Base-by-base conservation (phyloP, 2,888 invertebrate species). In the Andrena hattorfiana region DNA sequence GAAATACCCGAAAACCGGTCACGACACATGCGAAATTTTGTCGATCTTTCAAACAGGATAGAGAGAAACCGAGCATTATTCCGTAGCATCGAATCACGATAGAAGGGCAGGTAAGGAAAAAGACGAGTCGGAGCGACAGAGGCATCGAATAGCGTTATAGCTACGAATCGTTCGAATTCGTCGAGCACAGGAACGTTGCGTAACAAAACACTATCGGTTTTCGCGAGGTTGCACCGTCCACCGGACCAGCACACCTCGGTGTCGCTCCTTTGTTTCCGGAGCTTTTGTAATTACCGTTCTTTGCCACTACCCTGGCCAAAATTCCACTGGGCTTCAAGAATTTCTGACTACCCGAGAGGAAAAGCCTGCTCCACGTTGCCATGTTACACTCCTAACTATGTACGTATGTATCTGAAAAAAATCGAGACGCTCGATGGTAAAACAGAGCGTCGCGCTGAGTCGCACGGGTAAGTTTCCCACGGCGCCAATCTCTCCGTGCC, bases 351-450 rank as follows among this genome's bases (percentile, higher is more conserved):
- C 94, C 88, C 51, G 94, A 93, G 68, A 95, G 93, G 76, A 94
- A 89, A 85, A 96, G 92, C 86, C 95, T 95, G 94, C 97, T 97
- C 96, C 96, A 96, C 90, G 95, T 95, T 90, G 96, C 96, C 97
- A 97, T 97, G 94, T 95, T 83, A 32, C 23, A 3, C 42, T 20
- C 7, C 51, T n/a, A 62, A 42, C 35, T 68, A 8, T 8, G n/a
- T n/a, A n/a, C n/a, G n/a, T n/a, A n/a, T n/a, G n/a, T n/a, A 28
- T 54, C 13, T 7, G 2, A 8, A 23, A 8, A 16, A 20, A 7
- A 68, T 10, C 23, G 28, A 16, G 20, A 6, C 13, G 26, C 3
- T 23, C 13, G 56, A 20, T 56, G 23, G 56, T 42, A 42, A 42
- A 56, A 56, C 23, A 56, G n/a, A 1, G 8, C 20, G 16, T 20